Conservation (phyloP, 2,113 vertebrate species). For the Macquaria australasica region DNA sequence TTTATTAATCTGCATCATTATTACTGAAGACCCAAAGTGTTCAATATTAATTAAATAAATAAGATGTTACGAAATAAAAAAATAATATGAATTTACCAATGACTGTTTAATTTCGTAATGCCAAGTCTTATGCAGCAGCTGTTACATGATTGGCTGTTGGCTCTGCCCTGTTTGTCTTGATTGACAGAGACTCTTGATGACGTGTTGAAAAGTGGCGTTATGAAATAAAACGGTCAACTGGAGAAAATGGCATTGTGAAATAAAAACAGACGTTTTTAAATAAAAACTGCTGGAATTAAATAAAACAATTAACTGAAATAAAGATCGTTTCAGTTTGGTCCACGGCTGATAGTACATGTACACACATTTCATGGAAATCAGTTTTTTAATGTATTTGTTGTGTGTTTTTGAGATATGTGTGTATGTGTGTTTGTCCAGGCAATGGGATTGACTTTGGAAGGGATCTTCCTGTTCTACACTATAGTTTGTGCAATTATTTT, state of each 20-base stretch:
- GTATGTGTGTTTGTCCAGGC: constrained; percentile 28
- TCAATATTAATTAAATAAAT: background rate
- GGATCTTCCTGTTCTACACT: constrained; percentile 32
- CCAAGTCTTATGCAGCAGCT: background rate
- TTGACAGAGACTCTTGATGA: background rate
- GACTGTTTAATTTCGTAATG: background rate
- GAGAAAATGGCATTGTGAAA: background rate
- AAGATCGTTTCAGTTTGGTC: background rate
- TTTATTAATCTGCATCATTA: background rate
- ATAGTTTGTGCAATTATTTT: constrained; percentile 50
- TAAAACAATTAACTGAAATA: background rate
- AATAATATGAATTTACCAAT: background rate
- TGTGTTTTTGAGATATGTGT: background rate
- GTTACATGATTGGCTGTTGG: background rate
- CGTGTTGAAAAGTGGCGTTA: background rate
- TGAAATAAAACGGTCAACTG: background rate
- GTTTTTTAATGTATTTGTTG: background rate
- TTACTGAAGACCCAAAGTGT: background rate
- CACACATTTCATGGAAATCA: background rate
- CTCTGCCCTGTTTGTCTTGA: background rate
- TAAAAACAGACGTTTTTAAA: background rate
- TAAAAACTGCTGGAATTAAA: background rate
- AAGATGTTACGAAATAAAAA: background rate
- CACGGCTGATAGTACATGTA: background rate
- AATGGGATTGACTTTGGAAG: background rate